Conservation (phyloP, 2,888 invertebrate genomes). For the Patella ulyssiponensis region DNA sequence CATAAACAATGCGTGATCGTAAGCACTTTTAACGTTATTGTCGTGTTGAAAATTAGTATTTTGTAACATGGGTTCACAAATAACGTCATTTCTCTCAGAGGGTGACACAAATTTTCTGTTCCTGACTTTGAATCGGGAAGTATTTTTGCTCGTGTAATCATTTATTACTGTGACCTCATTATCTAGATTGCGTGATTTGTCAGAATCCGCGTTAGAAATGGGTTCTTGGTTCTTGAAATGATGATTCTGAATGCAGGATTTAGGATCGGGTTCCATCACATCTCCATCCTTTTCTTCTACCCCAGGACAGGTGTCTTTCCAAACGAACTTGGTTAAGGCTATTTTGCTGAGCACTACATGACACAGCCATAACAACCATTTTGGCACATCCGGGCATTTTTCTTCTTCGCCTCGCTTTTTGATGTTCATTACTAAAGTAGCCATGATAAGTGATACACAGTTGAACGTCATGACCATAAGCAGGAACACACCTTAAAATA, state of each 20-base stretch:
- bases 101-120: neutral
- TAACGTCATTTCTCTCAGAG: slow-evolving; percentile 5
- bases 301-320: slow-evolving; percentile 34
- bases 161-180: slow-evolving; percentile 7
- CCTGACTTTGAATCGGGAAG: neutral
- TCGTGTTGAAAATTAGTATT: neutral
- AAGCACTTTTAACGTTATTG: neutral
- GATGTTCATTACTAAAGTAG: slow-evolving; percentile 70
- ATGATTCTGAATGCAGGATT: neutral
- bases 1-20: slow-evolving; percentile 28
- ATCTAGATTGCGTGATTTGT: neutral
- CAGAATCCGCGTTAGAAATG: neutral
- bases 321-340: slow-evolving; percentile 48
- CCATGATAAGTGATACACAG: slow-evolving; percentile 69
- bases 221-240: neutral
- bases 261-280: neutral
- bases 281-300: neutral
- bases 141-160: neutral
- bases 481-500: slow-evolving; percentile 65
- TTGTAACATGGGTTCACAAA: slow-evolving; percentile 1
- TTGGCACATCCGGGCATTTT: slow-evolving; percentile 62
- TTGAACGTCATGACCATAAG: slow-evolving; percentile 71
- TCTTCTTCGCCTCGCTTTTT: slow-evolving; percentile 64
- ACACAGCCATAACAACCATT: slow-evolving; percentile 57
- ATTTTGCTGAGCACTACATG: slow-evolving; percentile 57